Percentiles rank a stretch among this genome's conserved stretches.
phyloP scores from a whole-genome alignment of 2,113 vertebrate genomes.

The Jaculus jaculus region DNA sequence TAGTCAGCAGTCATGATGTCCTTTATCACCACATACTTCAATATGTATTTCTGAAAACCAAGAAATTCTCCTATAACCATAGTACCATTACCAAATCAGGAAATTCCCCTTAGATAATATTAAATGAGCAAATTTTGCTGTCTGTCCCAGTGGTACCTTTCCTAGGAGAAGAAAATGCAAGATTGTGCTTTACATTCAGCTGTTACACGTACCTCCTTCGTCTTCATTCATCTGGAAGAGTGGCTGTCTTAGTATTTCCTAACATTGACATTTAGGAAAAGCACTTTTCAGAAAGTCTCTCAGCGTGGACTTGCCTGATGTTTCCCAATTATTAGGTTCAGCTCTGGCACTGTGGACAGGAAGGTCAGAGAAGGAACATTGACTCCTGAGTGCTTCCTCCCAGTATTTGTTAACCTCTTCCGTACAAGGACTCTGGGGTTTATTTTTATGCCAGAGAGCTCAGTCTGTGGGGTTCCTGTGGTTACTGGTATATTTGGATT shows the following conservation, averaged over 20 bases:
- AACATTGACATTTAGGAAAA: neutral
- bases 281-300: neutral
- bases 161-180: neutral
- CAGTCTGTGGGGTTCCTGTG: no score
- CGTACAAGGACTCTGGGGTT: no score
- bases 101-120: neutral
- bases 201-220: neutral
- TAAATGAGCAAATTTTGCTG: no score
- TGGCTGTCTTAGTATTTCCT: neutral
- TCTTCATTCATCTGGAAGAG: neutral
- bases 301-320: neutral
- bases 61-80: neutral
- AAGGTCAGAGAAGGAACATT: no score
- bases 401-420: no score
- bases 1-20: neutral
- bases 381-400: no score
- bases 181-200: neutral
- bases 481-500: no score
- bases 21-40: neutral
- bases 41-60: neutral
- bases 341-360: no score
- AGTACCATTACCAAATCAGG: neutral
- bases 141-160: neutral
- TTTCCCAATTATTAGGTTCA: neutral
- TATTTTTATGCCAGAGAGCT: no score